These are phyloP conservation scores for Gobio occitaniae DNA, from an alignment of 2,797 vertebrate genomes.

Conservation along the genomic window DNA sequence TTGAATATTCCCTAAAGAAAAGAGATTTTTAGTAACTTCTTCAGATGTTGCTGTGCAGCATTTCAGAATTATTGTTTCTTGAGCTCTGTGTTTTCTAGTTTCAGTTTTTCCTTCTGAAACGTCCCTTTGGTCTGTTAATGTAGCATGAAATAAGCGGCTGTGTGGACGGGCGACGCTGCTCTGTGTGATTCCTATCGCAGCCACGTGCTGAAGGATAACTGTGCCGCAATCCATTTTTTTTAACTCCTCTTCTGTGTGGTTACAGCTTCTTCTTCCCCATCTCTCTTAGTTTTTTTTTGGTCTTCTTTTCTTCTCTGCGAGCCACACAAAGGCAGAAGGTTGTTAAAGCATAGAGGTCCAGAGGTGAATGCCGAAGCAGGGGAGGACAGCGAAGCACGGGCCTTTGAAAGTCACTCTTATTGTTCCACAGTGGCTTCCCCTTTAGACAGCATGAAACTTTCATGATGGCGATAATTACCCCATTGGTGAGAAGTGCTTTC, in stretches of 20 bases:
- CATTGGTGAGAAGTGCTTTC: slow-evolving; percentile 60
- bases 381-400: slow-evolving; percentile 31
- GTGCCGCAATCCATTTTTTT: slow-evolving; percentile 50
- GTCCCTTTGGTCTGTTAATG: slow-evolving; percentile 64
- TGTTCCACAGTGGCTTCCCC: slow-evolving; percentile 56
- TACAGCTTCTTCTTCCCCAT: slow-evolving; percentile 2
- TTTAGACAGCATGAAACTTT: slow-evolving; percentile 63
- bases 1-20: slow-evolving; percentile 37
- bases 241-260: slow-evolving; percentile 20
- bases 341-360: slow-evolving; percentile 28
- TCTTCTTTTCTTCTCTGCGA: not conserved
- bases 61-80: slow-evolving; percentile 1
- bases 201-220: slow-evolving; percentile 46
- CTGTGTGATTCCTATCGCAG: slow-evolving; percentile 52
- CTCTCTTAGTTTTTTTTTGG: slow-evolving; percentile 9
- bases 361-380: slow-evolving; percentile 35
- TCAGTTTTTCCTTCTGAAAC: slow-evolving; percentile 45
- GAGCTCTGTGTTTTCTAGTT: slow-evolving; percentile 7
- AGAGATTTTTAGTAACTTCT: slow-evolving; percentile 11
- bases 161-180: slow-evolving; percentile 38
- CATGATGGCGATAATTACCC: slow-evolving; percentile 65
- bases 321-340: slow-evolving; percentile 8
- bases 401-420: slow-evolving; percentile 55
- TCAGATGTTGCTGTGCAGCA: slow-evolving; percentile 10
- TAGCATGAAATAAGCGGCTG: slow-evolving; percentile 64